Evolutionary conservation across 2,888 invertebrate species (phyloP).

Genomic region (Anthrax anthrax): DNA sequence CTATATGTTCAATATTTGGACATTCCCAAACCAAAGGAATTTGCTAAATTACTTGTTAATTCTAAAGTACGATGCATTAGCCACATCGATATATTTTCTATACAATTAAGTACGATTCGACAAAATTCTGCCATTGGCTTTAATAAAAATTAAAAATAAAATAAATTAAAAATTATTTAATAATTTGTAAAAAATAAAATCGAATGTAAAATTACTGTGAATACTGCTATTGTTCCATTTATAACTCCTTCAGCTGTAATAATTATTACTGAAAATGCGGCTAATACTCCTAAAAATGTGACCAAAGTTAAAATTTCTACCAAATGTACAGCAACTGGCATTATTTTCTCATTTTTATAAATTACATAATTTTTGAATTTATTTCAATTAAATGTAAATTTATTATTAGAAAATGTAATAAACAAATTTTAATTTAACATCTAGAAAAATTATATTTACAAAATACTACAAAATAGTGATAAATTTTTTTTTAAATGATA

Average conservation of each 20-base stretch:
- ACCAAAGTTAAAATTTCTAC: slow-evolving; percentile 18
- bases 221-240: slow-evolving; percentile 14
- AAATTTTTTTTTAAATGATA: too few species aligned
- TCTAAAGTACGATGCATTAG: slow-evolving; percentile 4
- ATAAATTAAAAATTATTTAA: background rate
- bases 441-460: too few species aligned
- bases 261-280: slow-evolving; percentile 18
- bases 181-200: background rate
- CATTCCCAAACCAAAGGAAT: background rate
- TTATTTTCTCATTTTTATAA: slow-evolving; percentile 2
- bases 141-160: background rate
- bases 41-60: slow-evolving; percentile 5
- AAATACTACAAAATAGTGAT: too few species aligned
- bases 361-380: too few species aligned
- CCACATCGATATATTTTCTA: slow-evolving; percentile 6
- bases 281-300: slow-evolving; percentile 17
- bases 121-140: background rate
- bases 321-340: slow-evolving; percentile 20
- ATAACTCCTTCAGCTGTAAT: slow-evolving; percentile 16
- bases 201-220: slow-evolving; percentile 14
- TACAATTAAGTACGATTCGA: background rate
- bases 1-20: too few species aligned
- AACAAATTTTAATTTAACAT: too few species aligned
- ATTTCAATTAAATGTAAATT: too few species aligned
- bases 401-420: too few species aligned